Evolutionary conservation across 1,140 invertebrate species (phyloP).

Genomic region (Matsumurasca onukii): DNA sequence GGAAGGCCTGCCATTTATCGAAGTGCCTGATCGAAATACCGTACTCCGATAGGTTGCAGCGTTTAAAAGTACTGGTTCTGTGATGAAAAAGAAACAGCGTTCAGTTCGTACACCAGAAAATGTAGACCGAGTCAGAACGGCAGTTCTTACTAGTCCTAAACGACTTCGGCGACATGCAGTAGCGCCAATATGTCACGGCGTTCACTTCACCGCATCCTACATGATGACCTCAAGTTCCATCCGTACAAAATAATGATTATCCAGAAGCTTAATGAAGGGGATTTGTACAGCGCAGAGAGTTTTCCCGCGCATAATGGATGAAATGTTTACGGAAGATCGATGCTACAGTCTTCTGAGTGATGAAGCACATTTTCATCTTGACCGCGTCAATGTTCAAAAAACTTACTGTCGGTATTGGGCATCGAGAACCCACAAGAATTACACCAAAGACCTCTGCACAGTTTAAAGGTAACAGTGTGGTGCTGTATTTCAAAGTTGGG

Average conservation of each 20-base stretch:
- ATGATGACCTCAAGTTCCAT: conserved; percentile 15
- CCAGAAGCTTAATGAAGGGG: conserved; percentile 22
- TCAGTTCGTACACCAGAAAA: conserved; percentile 31
- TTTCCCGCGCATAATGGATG: conserved; percentile 25
- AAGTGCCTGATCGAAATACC: background rate
- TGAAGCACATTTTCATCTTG: conserved; percentile 47
- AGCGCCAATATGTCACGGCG: conserved; percentile 9
- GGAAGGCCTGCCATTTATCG: no score
- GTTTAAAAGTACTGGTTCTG: conserved; percentile 15
- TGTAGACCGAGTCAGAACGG: conserved; percentile 20
- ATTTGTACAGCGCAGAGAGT: conserved; percentile 24
- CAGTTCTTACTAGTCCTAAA: conserved; percentile 25
- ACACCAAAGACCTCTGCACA: conserved; percentile 45
- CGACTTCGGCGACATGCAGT: conserved; percentile 23
- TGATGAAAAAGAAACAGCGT: conserved; percentile 20
- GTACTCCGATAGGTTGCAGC: conserved; percentile 15
- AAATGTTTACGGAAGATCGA: conserved; percentile 20
- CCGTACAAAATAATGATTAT: conserved; percentile 12
- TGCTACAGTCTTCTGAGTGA: conserved; percentile 42
- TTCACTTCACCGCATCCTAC: conserved; percentile 29
- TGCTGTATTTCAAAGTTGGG: conserved; percentile 36
- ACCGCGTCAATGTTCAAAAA: conserved; percentile 46
- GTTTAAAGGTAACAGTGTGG: conserved; percentile 43
- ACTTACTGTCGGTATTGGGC: conserved; percentile 45
- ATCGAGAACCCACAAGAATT: conserved; percentile 40